phyloP scores from a whole-genome alignment of 2,888 invertebrate genomes.

The Acrocyrtus sp. region DNA sequence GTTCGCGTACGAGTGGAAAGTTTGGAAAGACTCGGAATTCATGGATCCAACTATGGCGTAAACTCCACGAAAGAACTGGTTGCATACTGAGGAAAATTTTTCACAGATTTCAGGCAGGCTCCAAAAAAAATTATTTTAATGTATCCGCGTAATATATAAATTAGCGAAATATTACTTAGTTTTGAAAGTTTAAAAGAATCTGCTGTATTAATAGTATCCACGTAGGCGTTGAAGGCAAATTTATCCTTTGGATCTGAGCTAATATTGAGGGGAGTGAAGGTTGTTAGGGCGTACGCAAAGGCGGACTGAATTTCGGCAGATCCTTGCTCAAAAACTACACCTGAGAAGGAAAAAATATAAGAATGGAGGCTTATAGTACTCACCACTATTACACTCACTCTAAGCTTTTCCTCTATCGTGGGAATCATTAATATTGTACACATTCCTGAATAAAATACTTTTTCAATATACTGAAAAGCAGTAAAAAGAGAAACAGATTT shows the following conservation, averaged over 20 bases:
- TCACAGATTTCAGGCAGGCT: too few species aligned
- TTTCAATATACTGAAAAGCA: too few species aligned
- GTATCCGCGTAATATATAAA: not conserved
- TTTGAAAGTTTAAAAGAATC: constrained; percentile 92
- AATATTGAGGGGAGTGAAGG: constrained; percentile 52
- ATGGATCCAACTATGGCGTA: constrained; percentile 92
- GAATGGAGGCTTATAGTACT: not conserved
- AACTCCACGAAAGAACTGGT: constrained; percentile 88
- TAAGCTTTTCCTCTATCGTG: not conserved
- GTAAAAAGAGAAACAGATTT: too few species aligned
- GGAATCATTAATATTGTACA: too few species aligned
- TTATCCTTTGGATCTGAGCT: constrained; percentile 67
- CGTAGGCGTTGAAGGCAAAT: constrained; percentile 87
- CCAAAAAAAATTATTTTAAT: not conserved
- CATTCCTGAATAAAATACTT: too few species aligned
- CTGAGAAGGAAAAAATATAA: constrained; percentile 68
- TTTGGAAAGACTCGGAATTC: constrained; percentile 92
- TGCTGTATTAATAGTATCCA: constrained; percentile 91
- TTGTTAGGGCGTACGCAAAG: constrained; percentile 49
- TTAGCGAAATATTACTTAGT: constrained; percentile 74
- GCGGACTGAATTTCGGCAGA: constrained; percentile 90
- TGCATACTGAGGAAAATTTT: constrained; percentile 76
- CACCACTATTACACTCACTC: too few species aligned
- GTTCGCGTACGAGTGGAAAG: constrained; percentile 92
- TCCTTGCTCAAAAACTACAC: constrained; percentile 91